Evolutionary conservation across 2,797 vertebrate species (phyloP).

Genomic region (Coracias cyanogaster): DNA sequence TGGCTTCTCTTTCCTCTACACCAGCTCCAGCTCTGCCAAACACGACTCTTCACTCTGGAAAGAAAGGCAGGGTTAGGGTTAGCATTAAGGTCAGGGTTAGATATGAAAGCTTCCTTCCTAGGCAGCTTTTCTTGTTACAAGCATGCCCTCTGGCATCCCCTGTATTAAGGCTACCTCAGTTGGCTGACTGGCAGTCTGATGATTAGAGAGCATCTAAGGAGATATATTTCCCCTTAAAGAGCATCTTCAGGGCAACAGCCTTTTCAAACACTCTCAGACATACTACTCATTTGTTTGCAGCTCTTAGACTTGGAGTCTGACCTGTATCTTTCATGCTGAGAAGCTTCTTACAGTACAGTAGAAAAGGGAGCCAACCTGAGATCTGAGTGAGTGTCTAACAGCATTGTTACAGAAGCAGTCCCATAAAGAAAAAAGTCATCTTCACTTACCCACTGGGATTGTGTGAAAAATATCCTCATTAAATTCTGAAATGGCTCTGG

Average conservation of each 20-base stretch:
- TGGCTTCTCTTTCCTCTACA: background rate
- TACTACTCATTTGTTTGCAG: background rate
- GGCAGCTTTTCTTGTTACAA: background rate
- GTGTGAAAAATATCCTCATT: background rate
- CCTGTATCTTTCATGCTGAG: background rate
- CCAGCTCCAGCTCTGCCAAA: background rate
- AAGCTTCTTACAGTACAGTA: background rate
- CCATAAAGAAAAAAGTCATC: background rate
- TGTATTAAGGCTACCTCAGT: background rate
- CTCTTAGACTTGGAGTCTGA: background rate
- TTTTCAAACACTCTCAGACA: background rate
- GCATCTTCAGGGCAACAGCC: background rate
- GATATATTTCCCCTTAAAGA: background rate
- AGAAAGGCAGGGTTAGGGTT: background rate
- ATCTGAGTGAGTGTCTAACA: background rate
- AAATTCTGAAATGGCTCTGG: background rate
- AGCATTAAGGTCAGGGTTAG: background rate
- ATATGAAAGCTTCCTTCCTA: background rate
- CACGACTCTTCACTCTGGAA: background rate
- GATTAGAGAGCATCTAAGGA: background rate
- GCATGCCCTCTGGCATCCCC: background rate
- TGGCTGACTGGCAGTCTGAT: background rate
- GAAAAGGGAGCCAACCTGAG: background rate
- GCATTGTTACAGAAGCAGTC: background rate
- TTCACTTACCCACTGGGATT: background rate